Conservation (phyloP, 2,113 vertebrate species). For the Gulo gulo region DNA sequence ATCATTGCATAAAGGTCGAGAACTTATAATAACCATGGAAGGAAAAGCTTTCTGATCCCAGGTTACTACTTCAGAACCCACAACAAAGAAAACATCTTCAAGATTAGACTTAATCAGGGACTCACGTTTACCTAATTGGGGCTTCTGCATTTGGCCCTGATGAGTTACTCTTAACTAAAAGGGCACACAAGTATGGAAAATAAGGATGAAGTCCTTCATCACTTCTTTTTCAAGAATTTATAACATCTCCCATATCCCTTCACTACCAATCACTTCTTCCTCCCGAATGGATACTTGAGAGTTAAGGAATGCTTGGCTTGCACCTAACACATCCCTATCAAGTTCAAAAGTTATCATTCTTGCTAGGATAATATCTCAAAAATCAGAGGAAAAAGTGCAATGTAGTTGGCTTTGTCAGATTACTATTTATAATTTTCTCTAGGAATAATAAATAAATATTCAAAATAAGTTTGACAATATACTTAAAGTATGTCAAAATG, state of each 20-base stretch:
- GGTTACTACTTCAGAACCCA: neutral
- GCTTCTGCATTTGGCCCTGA: neutral
- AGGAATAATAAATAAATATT: neutral
- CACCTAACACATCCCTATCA: neutral
- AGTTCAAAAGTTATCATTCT: neutral
- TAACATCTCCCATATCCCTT: neutral
- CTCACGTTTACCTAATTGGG: neutral
- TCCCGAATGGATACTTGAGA: neutral
- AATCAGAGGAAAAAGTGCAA: neutral
- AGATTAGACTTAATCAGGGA: neutral
- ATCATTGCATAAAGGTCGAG: neutral
- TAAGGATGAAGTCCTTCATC: neutral
- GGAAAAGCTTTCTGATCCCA: neutral
- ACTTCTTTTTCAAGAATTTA: neutral
- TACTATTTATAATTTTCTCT: neutral
- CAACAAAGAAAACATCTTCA: slow-evolving; percentile 22
- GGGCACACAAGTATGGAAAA: neutral
- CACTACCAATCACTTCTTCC: neutral
- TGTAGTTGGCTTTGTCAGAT: neutral
- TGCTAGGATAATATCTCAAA: neutral
- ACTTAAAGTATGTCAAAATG: slow-evolving; percentile 20
- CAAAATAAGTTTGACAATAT: neutral
- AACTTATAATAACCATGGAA: neutral
- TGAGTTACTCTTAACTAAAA: neutral
- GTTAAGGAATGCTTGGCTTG: neutral